Conservation (phyloP, 2,113 vertebrate species). For the Panthera uncia region DNA sequence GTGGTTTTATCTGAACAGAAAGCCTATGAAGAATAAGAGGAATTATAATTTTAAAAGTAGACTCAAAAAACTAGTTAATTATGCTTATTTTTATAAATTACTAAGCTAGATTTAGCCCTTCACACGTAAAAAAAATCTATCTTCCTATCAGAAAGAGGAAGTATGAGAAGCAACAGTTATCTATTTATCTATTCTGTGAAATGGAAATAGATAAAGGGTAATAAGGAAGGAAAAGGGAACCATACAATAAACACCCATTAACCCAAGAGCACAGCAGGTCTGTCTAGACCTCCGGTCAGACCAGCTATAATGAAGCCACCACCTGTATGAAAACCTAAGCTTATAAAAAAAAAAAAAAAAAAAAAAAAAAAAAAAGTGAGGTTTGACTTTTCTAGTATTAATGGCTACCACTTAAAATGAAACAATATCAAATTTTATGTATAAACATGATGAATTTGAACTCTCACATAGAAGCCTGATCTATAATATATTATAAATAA, state of each 20-base stretch:
- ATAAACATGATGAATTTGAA: conserved; percentile 20
- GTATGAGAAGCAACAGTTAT: conserved; percentile 31
- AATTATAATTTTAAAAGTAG: conserved; percentile 37
- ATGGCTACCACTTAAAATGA: conserved; percentile 27
- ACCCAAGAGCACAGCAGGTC: background rate
- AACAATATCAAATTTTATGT: conserved; percentile 24
- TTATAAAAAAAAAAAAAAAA: background rate
- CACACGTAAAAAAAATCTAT: background rate
- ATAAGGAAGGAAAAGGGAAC: conserved; percentile 52
- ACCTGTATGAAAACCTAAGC: background rate
- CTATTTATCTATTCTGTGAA: conserved; percentile 39
- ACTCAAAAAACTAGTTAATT: conserved; percentile 16
- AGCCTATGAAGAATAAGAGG: background rate
- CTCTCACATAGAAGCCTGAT: background rate
- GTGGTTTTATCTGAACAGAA: conserved; percentile 29
- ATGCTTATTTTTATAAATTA: conserved; percentile 26
- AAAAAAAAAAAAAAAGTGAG: background rate
- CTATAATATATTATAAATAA: background rate
- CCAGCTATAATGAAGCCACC: background rate
- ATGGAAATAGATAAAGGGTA: conserved; percentile 46
- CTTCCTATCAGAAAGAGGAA: conserved; percentile 24
- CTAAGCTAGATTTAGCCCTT: background rate
- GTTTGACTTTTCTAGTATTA: conserved; percentile 11
- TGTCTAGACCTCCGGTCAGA: conserved; percentile 32
- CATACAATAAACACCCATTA: background rate